Percentiles rank a stretch among this genome's conserved stretches.
phyloP scores from a whole-genome alignment of 2,888 invertebrate species.

The Eupithecia inturbata region DNA sequence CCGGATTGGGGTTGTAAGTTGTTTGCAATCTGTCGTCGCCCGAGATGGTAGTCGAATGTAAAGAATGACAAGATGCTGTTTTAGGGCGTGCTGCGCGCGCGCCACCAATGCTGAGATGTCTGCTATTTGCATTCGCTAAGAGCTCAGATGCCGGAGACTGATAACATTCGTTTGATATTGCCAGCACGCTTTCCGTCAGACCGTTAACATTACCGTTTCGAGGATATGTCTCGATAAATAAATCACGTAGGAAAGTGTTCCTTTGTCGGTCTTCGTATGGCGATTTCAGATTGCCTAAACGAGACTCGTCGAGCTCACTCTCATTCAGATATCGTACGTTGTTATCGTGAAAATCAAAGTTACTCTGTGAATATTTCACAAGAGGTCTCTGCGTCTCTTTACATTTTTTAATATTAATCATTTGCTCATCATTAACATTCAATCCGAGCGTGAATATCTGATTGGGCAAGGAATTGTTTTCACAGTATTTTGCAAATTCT shows the following conservation, averaged over 20 bases:
- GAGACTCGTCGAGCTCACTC: constrained; percentile 55
- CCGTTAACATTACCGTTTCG: constrained; percentile 79
- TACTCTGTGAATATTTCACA: constrained; percentile 52
- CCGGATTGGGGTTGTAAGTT: background rate
- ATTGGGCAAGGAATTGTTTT: constrained; percentile 41
- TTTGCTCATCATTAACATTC: constrained; percentile 49
- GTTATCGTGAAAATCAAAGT: constrained; percentile 56
- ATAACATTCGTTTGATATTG: constrained; percentile 77
- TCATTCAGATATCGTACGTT: constrained; percentile 54
- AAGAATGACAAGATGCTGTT: constrained; percentile 50
- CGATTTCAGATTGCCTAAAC: constrained; percentile 68
- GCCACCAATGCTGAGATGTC: constrained; percentile 60
- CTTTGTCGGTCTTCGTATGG: constrained; percentile 69
- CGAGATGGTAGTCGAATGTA: constrained; percentile 50
- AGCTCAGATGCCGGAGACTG: constrained; percentile 70
- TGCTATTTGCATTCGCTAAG: constrained; percentile 75
- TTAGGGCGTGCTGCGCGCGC: constrained; percentile 55
- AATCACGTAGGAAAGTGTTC: constrained; percentile 75
- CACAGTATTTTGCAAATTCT: constrained; percentile 35
- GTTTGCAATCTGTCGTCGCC: constrained; percentile 43
- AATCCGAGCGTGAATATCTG: constrained; percentile 54
- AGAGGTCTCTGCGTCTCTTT: constrained; percentile 47
- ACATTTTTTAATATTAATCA: constrained; percentile 60
- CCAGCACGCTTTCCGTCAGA: constrained; percentile 71
- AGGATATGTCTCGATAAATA: constrained; percentile 78